A percentile compares a stretch with the other conserved stretches of the same genome.
These are phyloP conservation scores for Python bivittatus DNA, from an alignment of 2,113 vertebrate genomes.

Conservation along the genomic window DNA sequence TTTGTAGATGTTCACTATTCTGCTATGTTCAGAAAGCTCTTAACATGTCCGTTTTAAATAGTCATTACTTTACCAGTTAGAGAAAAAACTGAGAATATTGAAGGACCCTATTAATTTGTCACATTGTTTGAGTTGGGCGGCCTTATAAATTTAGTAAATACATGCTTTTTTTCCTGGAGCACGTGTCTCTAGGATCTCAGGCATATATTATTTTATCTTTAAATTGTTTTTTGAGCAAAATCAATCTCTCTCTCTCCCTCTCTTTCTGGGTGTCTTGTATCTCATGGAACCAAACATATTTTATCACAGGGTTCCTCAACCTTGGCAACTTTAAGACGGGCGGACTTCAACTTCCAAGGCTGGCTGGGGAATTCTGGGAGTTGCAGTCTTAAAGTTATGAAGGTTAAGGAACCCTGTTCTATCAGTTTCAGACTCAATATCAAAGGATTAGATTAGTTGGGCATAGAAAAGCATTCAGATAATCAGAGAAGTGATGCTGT, in stretches of 20 bases:
- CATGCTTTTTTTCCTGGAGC: neutral
- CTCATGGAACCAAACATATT: neutral
- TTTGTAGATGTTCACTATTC: neutral
- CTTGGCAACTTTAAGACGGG: too few relatives aligned
- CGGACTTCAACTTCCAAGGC: too few relatives aligned
- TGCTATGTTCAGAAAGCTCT: neutral
- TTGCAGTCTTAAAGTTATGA: too few relatives aligned
- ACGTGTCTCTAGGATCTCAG: neutral
- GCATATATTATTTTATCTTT: neutral
- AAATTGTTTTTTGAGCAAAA: neutral
- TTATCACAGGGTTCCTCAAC: too few relatives aligned
- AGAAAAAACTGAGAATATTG: neutral
- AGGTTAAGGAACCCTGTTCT: too few relatives aligned
- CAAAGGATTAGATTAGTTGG: neutral
- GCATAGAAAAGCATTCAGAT: neutral
- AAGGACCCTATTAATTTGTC: neutral
- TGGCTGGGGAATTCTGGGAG: too few relatives aligned
- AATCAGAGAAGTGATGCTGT: neutral
- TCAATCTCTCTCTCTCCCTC: neutral
- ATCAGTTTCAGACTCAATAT: neutral
- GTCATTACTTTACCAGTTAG: neutral
- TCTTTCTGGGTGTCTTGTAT: neutral
- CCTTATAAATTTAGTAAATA: neutral
- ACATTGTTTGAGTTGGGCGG: neutral
- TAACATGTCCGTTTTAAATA: neutral